These are phyloP conservation scores for Mellilla xanthometata DNA, from an alignment of 2,888 invertebrate species.

Conservation along the genomic window DNA sequence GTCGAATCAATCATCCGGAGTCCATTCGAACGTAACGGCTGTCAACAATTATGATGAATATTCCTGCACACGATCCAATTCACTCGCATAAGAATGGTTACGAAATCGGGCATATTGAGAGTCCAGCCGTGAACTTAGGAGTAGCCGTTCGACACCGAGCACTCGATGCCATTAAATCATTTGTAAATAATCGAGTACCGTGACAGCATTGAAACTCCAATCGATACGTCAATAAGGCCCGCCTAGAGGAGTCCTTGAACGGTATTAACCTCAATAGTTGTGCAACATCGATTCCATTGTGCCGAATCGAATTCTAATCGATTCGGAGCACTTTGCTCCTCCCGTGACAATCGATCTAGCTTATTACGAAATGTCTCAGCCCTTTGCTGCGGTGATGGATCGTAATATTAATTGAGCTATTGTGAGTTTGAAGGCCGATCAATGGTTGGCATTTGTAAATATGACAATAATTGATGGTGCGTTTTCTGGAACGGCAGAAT, in stretches of 20 bases:
- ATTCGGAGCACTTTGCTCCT: slow-evolving; percentile 57
- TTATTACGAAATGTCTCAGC: slow-evolving; percentile 53
- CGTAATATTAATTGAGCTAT: slow-evolving; percentile 52
- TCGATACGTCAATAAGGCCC: slow-evolving; percentile 45
- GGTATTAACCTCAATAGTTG: slow-evolving; percentile 61
- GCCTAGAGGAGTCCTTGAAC: slow-evolving; percentile 65
- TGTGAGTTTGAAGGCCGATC: slow-evolving; percentile 49
- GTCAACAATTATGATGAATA: slow-evolving; percentile 58
- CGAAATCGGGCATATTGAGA: slow-evolving; percentile 50
- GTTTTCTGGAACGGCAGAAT: slow-evolving; percentile 1
- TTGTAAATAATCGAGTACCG: slow-evolving; percentile 55
- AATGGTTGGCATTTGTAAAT: slow-evolving; percentile 35
- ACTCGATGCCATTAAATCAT: slow-evolving; percentile 56
- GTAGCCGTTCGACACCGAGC: slow-evolving; percentile 45
- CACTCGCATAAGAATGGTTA: slow-evolving; percentile 49
- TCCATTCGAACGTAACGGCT: slow-evolving; percentile 49
- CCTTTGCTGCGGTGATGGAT: slow-evolving; percentile 59
- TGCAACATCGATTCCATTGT: slow-evolving; percentile 59
- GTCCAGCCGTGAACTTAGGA: slow-evolving; percentile 53
- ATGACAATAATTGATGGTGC: slow-evolving; percentile 20
- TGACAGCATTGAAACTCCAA: slow-evolving; percentile 48
- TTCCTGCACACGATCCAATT: slow-evolving; percentile 50
- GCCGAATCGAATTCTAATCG: slow-evolving; percentile 61
- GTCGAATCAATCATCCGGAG: slow-evolving; percentile 51
- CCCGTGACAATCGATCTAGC: slow-evolving; percentile 50